Conservation (phyloP, 2,113 vertebrate genomes). For the Phylloscopus whistleri region DNA sequence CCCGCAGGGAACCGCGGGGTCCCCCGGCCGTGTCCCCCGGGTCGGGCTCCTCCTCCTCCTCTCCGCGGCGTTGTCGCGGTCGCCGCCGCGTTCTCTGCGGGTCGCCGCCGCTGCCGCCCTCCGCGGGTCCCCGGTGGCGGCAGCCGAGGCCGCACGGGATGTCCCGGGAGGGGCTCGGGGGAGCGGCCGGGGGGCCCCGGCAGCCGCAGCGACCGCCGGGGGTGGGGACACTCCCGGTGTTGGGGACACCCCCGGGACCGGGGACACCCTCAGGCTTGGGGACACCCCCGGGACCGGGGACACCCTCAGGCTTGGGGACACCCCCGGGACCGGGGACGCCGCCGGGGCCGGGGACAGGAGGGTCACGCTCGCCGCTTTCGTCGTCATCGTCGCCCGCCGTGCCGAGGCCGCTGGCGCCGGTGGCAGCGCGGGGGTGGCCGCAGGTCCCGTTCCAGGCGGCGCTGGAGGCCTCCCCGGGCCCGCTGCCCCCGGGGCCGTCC, state of each 20-base stretch:
- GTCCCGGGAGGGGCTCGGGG: neutral
- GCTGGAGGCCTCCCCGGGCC: neutral
- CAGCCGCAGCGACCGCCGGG: neutral
- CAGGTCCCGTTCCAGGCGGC: neutral
- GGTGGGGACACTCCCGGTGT: accelerated
- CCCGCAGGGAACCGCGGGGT: neutral
- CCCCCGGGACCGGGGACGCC: accelerated
- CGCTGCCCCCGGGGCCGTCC: neutral
- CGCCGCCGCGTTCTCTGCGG: neutral
- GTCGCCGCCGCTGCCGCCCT: no score
- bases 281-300: accelerated
- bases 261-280: neutral
- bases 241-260: accelerated
- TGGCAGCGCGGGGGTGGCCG: neutral
- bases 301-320: accelerated
- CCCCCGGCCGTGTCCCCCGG: neutral
- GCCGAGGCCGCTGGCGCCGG: neutral
- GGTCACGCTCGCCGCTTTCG: neutral
- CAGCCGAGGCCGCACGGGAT: neutral
- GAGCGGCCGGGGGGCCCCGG: neutral
- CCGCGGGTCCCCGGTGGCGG: neutral
- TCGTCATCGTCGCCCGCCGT: neutral
- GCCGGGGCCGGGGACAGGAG: neutral
- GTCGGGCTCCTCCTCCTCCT: neutral
- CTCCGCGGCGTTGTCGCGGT: neutral